A percentile compares a stretch with the other conserved stretches of the same genome.
phyloP scores from a whole-genome alignment of 2,113 vertebrate genomes.

The Hemichromis elongatus region DNA sequence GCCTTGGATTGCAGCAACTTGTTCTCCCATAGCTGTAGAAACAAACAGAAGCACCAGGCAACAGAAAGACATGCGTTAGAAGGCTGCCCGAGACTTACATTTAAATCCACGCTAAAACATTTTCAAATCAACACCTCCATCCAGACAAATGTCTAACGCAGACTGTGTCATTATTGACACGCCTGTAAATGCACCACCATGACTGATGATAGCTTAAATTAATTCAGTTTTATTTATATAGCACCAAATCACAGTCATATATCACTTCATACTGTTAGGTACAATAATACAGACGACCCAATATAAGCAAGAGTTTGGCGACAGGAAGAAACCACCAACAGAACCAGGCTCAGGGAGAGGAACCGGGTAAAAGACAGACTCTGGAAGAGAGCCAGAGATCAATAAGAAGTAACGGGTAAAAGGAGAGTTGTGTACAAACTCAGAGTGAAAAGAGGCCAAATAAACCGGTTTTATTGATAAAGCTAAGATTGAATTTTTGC shows the following conservation, averaged over 20 bases:
- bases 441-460: not conserved
- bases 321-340: not conserved
- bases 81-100: too few species aligned
- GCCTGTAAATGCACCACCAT: rapidly evolving
- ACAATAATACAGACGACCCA: rapidly evolving
- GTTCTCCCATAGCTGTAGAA: constrained; percentile 91
- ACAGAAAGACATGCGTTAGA: not conserved
- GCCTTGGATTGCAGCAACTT: constrained; percentile 97
- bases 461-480: not conserved
- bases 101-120: not conserved
- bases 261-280: not conserved
- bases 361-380: not conserved
- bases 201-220: not conserved
- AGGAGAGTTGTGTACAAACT: not conserved
- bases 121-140: not conserved
- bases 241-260: not conserved
- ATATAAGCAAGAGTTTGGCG: not conserved
- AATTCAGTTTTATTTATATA: not conserved
- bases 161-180: not conserved
- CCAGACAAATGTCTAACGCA: not conserved
- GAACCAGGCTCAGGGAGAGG: not conserved
- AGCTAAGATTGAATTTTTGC: not conserved
- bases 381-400: rapidly evolving
- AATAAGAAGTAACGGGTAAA: not conserved
- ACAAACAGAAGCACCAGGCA: not conserved